A percentile compares a stretch with the other conserved stretches of the same genome.
Conservation (phyloP, 2,113 vertebrate species). For the Mixornis gularis region DNA sequence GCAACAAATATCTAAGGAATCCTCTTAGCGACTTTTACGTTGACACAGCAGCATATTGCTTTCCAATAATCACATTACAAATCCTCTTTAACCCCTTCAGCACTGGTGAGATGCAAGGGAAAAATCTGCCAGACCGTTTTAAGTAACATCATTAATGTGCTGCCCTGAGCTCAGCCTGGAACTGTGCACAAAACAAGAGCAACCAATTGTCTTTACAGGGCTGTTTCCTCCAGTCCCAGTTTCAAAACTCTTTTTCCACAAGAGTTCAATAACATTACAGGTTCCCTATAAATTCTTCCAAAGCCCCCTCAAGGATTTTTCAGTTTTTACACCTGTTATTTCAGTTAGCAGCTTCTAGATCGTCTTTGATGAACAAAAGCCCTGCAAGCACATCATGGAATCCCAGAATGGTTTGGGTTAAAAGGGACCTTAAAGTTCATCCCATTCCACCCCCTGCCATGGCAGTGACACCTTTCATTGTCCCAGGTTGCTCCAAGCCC, state of each 20-base stretch:
- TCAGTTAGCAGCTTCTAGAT: background rate
- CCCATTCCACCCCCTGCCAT: background rate
- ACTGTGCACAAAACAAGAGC: background rate
- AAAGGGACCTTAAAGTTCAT: background rate
- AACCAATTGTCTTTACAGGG: background rate
- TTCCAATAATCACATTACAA: conserved; percentile 66
- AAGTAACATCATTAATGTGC: background rate
- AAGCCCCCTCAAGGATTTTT: background rate
- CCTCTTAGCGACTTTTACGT: conserved; percentile 70
- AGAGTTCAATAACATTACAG: background rate
- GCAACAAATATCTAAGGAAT: conserved; percentile 70
- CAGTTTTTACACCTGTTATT: background rate
- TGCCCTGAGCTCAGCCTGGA: background rate
- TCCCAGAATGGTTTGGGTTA: background rate
- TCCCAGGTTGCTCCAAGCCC: background rate
- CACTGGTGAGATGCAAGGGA: background rate
- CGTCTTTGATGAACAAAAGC: background rate
- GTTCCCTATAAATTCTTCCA: background rate
- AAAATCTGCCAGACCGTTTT: background rate
- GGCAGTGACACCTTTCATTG: background rate
- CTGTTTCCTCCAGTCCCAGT: background rate
- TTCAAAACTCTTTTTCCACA: background rate
- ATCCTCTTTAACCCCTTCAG: conserved; percentile 57
- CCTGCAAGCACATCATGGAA: background rate
- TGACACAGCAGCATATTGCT: conserved; percentile 64